These are phyloP conservation scores for Apis cerana DNA, from an alignment of 1,140 invertebrate genomes.

Conservation along the genomic window DNA sequence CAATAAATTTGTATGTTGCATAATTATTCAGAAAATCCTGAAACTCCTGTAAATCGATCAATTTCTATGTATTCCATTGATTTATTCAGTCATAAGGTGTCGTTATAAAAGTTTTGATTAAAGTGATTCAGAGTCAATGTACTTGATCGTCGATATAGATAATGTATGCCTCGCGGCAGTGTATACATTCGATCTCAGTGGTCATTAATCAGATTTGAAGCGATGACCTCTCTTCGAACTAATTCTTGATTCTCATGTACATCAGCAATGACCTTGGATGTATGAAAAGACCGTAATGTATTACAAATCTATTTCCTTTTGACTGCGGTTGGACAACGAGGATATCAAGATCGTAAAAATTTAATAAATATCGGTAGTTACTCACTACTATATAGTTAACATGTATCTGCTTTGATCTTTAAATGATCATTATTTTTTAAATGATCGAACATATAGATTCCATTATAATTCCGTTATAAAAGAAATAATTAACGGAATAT, in stretches of 20 bases:
- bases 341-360: conserved; percentile 46
- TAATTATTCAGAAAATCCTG: not conserved
- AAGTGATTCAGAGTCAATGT: conserved; percentile 43
- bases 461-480: too few relatives aligned
- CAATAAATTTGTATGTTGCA: not conserved
- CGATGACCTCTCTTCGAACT: conserved; percentile 54
- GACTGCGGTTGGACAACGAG: conserved; percentile 50
- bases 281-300: conserved; percentile 46
- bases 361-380: conserved; percentile 45
- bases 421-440: not conserved
- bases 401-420: not conserved
- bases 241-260: conserved; percentile 42
- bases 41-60: not conserved
- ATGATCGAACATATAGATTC: too few relatives aligned
- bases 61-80: not conserved
- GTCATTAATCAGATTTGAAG: conserved; percentile 72
- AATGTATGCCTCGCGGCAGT: conserved; percentile 28
- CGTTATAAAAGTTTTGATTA: not conserved
- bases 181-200: conserved; percentile 49
- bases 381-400: too few relatives aligned
- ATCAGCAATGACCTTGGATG: conserved; percentile 60
- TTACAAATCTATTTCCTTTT: conserved; percentile 11
- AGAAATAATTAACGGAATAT: too few relatives aligned
- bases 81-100: conserved; percentile 12
- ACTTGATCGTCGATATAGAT: conserved; percentile 39